phyloP scores from a whole-genome alignment of 1,140 invertebrate genomes.

The Platyura marginata region DNA sequence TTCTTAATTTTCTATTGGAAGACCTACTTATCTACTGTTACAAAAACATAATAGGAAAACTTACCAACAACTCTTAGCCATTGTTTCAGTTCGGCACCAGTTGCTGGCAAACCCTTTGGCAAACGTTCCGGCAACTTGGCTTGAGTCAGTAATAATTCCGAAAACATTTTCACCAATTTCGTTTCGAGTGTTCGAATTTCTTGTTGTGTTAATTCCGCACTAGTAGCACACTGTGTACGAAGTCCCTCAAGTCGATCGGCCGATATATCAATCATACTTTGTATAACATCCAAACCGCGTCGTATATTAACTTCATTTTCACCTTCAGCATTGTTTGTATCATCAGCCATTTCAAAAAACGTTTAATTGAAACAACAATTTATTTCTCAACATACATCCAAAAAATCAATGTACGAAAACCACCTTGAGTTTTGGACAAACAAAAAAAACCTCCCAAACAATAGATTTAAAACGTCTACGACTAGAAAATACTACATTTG shows the following conservation, averaged over 20 bases:
- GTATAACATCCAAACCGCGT: slow-evolving; percentile 36
- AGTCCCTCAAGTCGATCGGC: slow-evolving; percentile 79
- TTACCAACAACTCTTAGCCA: slow-evolving; percentile 84
- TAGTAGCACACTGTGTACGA: slow-evolving; percentile 79
- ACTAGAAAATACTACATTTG: too few relatives aligned
- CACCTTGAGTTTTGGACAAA: too few relatives aligned
- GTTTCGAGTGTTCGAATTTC: slow-evolving; percentile 89
- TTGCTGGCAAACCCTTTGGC: slow-evolving; percentile 32
- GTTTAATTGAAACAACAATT: too few relatives aligned
- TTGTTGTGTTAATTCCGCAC: slow-evolving; percentile 80
- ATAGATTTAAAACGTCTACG: too few relatives aligned
- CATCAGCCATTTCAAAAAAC: neutral
- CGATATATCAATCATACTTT: slow-evolving; percentile 90
- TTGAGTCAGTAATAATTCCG: slow-evolving; percentile 74
- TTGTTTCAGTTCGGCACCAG: slow-evolving; percentile 51
- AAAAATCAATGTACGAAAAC: too few relatives aligned
- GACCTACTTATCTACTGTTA: neutral
- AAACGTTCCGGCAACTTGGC: slow-evolving; percentile 42
- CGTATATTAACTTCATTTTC: neutral
- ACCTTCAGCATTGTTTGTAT: neutral
- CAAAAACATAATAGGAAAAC: too few relatives aligned
- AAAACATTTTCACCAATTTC: slow-evolving; percentile 86
- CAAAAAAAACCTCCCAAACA: too few relatives aligned
- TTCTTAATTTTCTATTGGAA: neutral
- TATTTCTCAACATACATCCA: too few relatives aligned